Conservation (phyloP, 64 coral and sea anemone species). For the Catalaphyllia jardinei region DNA sequence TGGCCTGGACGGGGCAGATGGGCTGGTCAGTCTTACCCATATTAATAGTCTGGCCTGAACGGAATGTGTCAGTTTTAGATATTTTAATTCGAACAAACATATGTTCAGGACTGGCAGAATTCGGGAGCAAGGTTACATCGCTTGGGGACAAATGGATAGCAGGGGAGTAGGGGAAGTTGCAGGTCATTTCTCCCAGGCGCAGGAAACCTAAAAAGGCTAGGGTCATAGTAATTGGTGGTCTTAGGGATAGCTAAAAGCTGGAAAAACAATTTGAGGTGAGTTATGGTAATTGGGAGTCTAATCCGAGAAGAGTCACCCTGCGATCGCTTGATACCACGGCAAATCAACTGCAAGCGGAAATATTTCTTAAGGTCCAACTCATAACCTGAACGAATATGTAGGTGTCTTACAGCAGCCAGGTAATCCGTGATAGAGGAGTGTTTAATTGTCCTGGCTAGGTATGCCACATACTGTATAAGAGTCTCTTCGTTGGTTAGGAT, state of each 20-base stretch:
- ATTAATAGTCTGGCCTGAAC: not conserved
- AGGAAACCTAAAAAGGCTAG: conserved; percentile 66
- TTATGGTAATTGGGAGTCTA: conserved; percentile 31
- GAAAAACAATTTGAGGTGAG: conserved; percentile 21
- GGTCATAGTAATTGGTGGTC: not conserved
- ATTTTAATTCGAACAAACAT: not conserved
- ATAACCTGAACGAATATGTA: conserved; percentile 30
- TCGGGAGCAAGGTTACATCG: not conserved
- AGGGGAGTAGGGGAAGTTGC: conserved; percentile 6
- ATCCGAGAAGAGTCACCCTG: not conserved
- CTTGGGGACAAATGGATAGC: not conserved
- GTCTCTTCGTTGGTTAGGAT: conserved; percentile 21
- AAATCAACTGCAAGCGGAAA: conserved; percentile 18
- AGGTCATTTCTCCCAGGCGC: conserved; percentile 47
- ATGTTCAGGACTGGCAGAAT: not conserved
- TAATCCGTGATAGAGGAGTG: conserved; percentile 34
- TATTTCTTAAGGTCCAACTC: conserved; percentile 38
- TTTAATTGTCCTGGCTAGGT: conserved; percentile 42
- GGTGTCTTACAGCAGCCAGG: conserved; percentile 35
- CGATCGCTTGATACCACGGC: conserved; percentile 35
- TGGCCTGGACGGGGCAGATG: not conserved
- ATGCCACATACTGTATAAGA: conserved; percentile 48
- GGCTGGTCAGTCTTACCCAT: not conserved
- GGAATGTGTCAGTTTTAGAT: not conserved
- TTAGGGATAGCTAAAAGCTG: not conserved